Percentiles rank a stretch among this genome's conserved stretches.
Conservation (phyloP, 2,113 vertebrate genomes). For the Callipepla squamata region DNA sequence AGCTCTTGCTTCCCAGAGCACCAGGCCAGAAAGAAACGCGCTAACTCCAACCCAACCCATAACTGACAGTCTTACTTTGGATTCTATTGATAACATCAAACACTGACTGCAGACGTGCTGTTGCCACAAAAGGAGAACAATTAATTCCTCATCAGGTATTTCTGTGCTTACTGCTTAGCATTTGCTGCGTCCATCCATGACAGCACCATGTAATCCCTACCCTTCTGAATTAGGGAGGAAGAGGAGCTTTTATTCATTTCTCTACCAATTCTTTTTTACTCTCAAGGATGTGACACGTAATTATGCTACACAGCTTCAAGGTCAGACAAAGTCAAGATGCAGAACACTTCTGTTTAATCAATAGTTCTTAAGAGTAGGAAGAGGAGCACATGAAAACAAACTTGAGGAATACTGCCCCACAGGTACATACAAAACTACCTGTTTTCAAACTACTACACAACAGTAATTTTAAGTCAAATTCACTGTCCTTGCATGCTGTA, state of each 20-base stretch:
- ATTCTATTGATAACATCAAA: background rate
- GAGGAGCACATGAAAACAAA: rapidly evolving
- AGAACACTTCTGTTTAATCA: background rate
- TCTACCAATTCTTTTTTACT: background rate
- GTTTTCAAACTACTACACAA: rapidly evolving
- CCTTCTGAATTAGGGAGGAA: background rate
- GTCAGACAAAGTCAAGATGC: background rate
- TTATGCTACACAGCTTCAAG: rapidly evolving
- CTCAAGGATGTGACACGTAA: background rate
- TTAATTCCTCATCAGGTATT: background rate
- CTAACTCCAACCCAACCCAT: background rate
- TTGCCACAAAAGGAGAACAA: background rate
- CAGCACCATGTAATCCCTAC: rapidly evolving
- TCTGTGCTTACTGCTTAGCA: background rate
- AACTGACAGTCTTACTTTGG: background rate
- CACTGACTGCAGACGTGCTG: background rate
- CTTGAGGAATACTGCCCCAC: rapidly evolving
- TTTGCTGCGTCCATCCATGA: background rate
- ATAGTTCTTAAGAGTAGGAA: rapidly evolving
- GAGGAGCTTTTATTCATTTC: rapidly evolving
- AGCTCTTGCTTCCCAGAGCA: background rate
- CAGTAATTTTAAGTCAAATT: rapidly evolving
- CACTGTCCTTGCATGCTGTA: rapidly evolving
- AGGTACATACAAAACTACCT: rapidly evolving
- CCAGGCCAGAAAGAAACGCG: background rate